These are phyloP conservation scores for Loris lydekkerianus DNA, from an alignment of 2,797 vertebrate species.

Conservation along the genomic window DNA sequence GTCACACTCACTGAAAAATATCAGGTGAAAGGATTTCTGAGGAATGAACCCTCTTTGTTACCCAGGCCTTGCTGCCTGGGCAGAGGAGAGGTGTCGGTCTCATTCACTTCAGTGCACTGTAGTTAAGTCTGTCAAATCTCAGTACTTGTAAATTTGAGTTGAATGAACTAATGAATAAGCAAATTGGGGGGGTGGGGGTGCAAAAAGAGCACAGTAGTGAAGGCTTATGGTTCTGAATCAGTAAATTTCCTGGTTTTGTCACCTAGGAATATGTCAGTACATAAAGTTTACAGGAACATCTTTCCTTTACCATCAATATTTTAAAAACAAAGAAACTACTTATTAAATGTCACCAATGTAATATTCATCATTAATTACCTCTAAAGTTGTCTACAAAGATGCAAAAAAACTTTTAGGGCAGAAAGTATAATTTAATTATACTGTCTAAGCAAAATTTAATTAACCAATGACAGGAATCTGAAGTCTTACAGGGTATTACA, in stretches of 20 bases:
- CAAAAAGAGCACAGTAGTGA: neutral
- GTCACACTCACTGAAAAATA: neutral
- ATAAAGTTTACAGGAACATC: neutral
- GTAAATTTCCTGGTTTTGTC: neutral
- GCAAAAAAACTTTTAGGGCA: neutral
- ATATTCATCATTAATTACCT: conserved; percentile 30
- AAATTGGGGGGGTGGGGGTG: neutral
- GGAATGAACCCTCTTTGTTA: neutral
- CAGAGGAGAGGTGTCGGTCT: neutral
- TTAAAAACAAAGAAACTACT: conserved; percentile 25
- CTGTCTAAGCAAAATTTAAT: neutral
- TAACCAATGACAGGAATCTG: neutral
- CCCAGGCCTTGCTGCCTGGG: neutral
- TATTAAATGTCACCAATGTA: neutral
- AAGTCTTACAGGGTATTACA: neutral
- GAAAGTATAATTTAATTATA: neutral
- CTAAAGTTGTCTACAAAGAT: neutral
- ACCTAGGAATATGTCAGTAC: neutral
- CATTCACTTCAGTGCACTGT: neutral
- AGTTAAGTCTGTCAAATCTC: neutral
- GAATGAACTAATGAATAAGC: neutral
- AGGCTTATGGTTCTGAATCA: neutral
- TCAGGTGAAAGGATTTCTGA: neutral
- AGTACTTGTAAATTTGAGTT: neutral
- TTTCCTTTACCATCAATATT: neutral